Evolutionary conservation across 2,797 vertebrate genomes (phyloP), one percentile per base, ranked within the genome.

Genomic region (Psittacula derbiana): DNA sequence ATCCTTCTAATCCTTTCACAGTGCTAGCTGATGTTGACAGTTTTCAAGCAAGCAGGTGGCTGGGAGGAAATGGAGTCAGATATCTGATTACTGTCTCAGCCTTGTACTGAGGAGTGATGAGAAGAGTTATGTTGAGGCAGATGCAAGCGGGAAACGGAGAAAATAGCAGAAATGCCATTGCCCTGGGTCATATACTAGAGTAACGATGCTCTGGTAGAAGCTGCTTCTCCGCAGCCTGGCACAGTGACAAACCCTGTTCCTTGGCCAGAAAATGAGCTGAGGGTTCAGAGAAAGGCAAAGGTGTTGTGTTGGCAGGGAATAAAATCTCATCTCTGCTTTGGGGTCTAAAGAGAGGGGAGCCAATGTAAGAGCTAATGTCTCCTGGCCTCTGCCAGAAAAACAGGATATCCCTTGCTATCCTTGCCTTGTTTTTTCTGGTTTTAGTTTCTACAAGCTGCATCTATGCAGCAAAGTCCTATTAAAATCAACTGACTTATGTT

Each of bases 31-130:
- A 38, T 38, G 57, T 70, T 33, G 43, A 75, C 10, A 43, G 28
- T 19, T 82, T 55, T 43, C 30, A 70, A 65, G 52, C 33, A 8
- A 92, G 72, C 93, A 93, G 92, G 90, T 93, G 94, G 41, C 72
- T 95, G 91, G 75, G 57, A 92, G 92, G 89, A 91, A 82, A 60
- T 16, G 71, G 67, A 85, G 49, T 38, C 49, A 17, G 65, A 27
- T 50, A 58, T 91, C 84, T 72, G 84, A 41, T 94, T 67, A 28
- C 75, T 23, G 67, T 36, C 64, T 69, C 71, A 11, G 3, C 20
- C 2, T 2, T 27, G 58, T 74, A 70, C 70, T 1, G 11, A 30
- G 67, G 52, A 62, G 78, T 1, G 66, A 52, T 11, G 71, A 76
- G 52, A 82, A 53, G 83, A 75, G 55, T 82, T 70, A 74, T 67